Conservation (phyloP, 2,888 invertebrate species). For the Therioaphis trifolii region DNA sequence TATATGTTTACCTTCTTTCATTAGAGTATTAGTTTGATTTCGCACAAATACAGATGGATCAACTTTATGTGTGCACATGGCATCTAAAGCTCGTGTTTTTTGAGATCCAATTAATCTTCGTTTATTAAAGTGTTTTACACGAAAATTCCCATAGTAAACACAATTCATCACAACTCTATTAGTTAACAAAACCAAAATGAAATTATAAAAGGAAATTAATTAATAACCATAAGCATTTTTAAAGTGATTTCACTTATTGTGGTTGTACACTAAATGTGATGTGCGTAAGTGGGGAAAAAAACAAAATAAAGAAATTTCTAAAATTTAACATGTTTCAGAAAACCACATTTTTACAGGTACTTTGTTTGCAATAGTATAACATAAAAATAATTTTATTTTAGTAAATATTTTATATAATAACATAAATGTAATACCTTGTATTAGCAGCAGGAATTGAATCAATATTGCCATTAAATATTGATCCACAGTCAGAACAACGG, state of each 20-base stretch:
- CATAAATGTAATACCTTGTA: constrained; percentile 1
- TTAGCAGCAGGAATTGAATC: constrained; percentile 8
- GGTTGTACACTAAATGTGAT: not conserved
- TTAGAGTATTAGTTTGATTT: not conserved
- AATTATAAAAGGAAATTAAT: not conserved
- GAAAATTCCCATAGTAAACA: not conserved
- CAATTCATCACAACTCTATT: constrained; percentile 4
- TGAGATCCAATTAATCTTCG: constrained; percentile 5
- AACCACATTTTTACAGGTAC: not conserved
- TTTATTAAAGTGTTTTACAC: constrained; percentile 20
- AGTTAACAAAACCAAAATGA: not conserved
- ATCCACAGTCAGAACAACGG: constrained; percentile 19
- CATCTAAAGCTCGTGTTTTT: not conserved
- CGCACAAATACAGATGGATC: constrained; percentile 10
- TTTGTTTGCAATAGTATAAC: not conserved
- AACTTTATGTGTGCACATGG: not conserved
- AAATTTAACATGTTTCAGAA: not conserved
- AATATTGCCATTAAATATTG: constrained; percentile 10
- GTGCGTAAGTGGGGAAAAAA: not conserved
- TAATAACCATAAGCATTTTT: not conserved
- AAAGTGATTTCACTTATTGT: constrained; percentile 2
- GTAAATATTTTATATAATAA: not conserved
- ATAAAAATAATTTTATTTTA: not conserved
- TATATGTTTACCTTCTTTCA: not conserved
- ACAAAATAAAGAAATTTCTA: not conserved